Conservation (phyloP, 2,797 vertebrate genomes). For the Agapornis canus region DNA sequence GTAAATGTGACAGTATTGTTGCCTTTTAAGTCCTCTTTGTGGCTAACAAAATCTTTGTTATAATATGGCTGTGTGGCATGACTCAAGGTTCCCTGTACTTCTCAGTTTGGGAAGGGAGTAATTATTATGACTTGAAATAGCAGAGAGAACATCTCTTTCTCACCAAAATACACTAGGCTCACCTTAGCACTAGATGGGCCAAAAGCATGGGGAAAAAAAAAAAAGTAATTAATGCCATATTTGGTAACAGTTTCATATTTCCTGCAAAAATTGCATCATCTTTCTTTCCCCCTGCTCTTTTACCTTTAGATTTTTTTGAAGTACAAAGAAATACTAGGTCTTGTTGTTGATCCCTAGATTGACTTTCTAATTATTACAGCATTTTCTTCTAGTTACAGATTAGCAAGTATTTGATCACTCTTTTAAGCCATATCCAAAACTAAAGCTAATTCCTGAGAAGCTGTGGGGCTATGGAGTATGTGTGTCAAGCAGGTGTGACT, state of each 20-base stretch:
- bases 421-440: neutral
- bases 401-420: neutral
- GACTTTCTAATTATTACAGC: neutral
- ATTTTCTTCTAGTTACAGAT: neutral
- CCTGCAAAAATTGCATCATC: accelerated
- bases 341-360: neutral
- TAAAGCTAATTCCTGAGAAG: neutral
- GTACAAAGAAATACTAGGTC: neutral
- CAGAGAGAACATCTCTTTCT: neutral
- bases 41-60: neutral
- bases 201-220: neutral
- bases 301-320: neutral
- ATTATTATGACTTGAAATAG: neutral
- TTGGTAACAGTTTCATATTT: neutral
- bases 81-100: neutral
- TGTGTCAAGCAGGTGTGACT: neutral
- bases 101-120: neutral
- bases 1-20: neutral
- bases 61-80: neutral
- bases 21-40: neutral
- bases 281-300: accelerated
- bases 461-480: neutral
- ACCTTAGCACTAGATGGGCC: accelerated
- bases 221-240: neutral
- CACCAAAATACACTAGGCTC: neutral